Evolutionary conservation across 1,140 invertebrate genomes (phyloP), one percentile per base, ranked within the genome.

Genomic region (Venustaconcha ellipsiformis): DNA sequence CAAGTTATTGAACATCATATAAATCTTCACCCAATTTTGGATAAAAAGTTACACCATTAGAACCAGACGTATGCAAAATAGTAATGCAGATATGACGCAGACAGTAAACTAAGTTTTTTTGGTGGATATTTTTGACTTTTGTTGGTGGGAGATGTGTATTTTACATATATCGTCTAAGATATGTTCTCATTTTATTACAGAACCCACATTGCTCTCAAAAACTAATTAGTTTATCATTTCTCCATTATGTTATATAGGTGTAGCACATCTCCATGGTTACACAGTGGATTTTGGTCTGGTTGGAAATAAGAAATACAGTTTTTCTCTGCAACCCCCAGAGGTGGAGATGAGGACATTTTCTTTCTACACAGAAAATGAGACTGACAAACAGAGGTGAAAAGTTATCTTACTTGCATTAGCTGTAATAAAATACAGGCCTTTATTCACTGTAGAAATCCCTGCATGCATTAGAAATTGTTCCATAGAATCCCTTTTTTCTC

Each of bases 281-380:
- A 78, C 20, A 14, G 65, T 80, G 60, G 80, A 82, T 26, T 11
- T 18, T 14, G 60, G 67, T 17, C 57, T 70, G 12, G 67, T 88
- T 11, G 94, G 94, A 65, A 94, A 95, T 84, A 96, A 96, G 88
- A 91, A 91, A 78, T 95, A 95, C 89, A 95, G 95, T 23, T 99
- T 99, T 90, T 96, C 97, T 90, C 92, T 98, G 17, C 92, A 96
- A 84, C 96, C 97, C 58, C 95, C 96, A 6, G 95, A 97, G 82
- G 91, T 94, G 1, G 94, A 94, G 81, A 94, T 97, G 86, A 93
- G 95, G 82, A 94, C 94, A 87, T 97, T 97, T 87, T 96, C 95
- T 87, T 97, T 99, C 90, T 94, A 95, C 86, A 95, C 96, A 2
- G 97, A 99, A 83, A 95, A 95, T 14, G 96, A 98, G 89, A 95